These are phyloP conservation scores for Geophilus truncorum DNA, from an alignment of 2,888 invertebrate genomes.

Conservation along the genomic window DNA sequence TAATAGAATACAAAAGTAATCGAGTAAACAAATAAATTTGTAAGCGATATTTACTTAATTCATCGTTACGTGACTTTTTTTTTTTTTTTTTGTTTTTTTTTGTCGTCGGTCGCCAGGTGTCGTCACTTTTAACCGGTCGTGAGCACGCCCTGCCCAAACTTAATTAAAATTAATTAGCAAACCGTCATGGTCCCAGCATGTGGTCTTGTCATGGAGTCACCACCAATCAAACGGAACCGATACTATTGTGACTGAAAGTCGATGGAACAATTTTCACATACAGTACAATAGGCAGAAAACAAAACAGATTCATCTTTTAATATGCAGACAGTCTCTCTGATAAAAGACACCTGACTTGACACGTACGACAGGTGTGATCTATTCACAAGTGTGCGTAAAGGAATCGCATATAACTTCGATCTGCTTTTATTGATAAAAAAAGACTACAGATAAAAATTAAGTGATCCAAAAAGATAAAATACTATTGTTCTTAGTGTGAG, in stretches of 20 bases:
- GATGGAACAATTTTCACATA: background rate
- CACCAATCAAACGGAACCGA: conserved; percentile 4
- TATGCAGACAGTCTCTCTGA: background rate
- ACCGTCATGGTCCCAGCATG: conserved; percentile 10
- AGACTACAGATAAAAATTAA: background rate
- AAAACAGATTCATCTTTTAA: background rate
- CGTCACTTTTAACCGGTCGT: background rate
- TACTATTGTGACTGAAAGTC: background rate
- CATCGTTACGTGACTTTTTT: background rate
- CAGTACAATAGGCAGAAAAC: background rate
- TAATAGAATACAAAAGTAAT: background rate
- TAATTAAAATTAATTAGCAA: conserved; percentile 19
- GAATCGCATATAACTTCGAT: background rate
- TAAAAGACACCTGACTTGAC: background rate
- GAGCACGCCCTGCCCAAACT: background rate
- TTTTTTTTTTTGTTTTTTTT: too few species aligned
- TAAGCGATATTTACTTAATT: background rate
- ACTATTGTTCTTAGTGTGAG: background rate
- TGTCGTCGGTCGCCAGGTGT: background rate
- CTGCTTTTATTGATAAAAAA: too few species aligned
- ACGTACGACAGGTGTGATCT: background rate
- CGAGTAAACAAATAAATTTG: background rate
- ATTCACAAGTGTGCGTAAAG: background rate
- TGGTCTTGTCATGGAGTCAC: conserved; percentile 15
- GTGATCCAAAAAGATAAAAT: background rate